Evolutionary conservation across 2,888 invertebrate genomes (phyloP), one percentile per base, ranked within the genome.

Genomic region (Choreutis nemorana): DNA sequence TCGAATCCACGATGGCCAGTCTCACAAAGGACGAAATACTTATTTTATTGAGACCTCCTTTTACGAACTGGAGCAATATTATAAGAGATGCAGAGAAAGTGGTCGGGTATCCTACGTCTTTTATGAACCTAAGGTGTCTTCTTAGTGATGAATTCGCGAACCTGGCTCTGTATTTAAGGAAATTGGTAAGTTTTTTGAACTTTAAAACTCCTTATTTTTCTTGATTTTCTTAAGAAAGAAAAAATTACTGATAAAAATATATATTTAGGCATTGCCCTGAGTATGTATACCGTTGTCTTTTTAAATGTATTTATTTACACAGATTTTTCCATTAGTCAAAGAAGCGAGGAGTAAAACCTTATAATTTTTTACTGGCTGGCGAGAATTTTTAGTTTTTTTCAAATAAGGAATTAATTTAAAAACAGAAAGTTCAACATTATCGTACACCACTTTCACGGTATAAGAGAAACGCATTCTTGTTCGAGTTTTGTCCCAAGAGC

Each of bases 111-210:
- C 82, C 84, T 42, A 83, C 84, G 40, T 82, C 83, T 39, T 82
- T 81, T 48, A 81, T 80, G 78, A 81, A 80, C 55, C 53, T 83
- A 44, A 58, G 83, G 53, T 84, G 84, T 54, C 56, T 83, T 36
- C 53, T 83, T 46, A 83, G 82, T 54, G 83, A 84, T 50, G 83
- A 83, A 54, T 83, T 84, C 44, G 83, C 81, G 23, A 83, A 83
- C 55, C 60, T 82, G 62, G 80, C 80, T 22, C 52, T 77, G 18
- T 80, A 80, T 56, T 61, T 80, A 33, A 54, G 77, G 35, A 79
- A 80, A 56, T 48, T 79, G 72, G 80, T 80, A 31, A 73, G 80
- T 66, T 35, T 36, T 29, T 27, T 2, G 5, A 9, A 9, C 5
- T 23, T 23, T 23, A 23, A 23, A 7, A 9, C 5, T 23, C 4